Base-by-base conservation (phyloP, 2,888 invertebrate species). In the Xestoiulus laeticollis region DNA sequence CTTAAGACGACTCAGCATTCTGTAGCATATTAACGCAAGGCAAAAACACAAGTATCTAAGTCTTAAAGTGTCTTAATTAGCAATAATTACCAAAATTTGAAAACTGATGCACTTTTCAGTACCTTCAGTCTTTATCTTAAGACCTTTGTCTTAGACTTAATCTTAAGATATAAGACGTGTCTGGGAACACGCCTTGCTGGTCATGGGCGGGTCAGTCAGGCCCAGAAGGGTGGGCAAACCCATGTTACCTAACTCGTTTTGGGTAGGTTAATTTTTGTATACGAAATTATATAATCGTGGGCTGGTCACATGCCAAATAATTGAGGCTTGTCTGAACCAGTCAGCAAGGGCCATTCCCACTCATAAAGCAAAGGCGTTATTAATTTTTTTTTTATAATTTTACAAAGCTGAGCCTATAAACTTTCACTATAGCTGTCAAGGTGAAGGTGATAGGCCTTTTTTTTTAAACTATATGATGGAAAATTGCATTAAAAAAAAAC, bases 121-220 rank as follows among this genome's bases (percentile, higher is more conserved):
- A n/a, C n/a, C n/a, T n/a, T n/a, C n/a, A n/a, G n/a, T n/a, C n/a
- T n/a, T n/a, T n/a, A n/a, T n/a, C n/a, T n/a, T n/a, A n/a, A n/a
- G n/a, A n/a, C n/a, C n/a, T n/a, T n/a, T n/a, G n/a, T n/a, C n/a
- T n/a, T n/a, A n/a, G n/a, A n/a, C n/a, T n/a, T n/a, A n/a, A n/a
- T n/a, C n/a, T n/a, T n/a, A n/a, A n/a, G n/a, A n/a, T n/a, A n/a
- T n/a, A n/a, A n/a, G n/a, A n/a, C n/a, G n/a, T n/a, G n/a, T n/a
- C 86, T 86, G 86, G 44, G 26, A 86, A 26, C 86, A 86, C 86
- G 86, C 86, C 86, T 53, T 86, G 53, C 86, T 48, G 48, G 53
- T 44, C 86, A 48, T 86, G 86, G 86, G 86, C 86, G 86, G 86
- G 44, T 32, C 86, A 84, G 84, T n/a, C 38, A 84, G 84, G 84